These are phyloP conservation scores for Brotula barbata DNA, from an alignment of 2,797 vertebrate genomes.

Conservation along the genomic window DNA sequence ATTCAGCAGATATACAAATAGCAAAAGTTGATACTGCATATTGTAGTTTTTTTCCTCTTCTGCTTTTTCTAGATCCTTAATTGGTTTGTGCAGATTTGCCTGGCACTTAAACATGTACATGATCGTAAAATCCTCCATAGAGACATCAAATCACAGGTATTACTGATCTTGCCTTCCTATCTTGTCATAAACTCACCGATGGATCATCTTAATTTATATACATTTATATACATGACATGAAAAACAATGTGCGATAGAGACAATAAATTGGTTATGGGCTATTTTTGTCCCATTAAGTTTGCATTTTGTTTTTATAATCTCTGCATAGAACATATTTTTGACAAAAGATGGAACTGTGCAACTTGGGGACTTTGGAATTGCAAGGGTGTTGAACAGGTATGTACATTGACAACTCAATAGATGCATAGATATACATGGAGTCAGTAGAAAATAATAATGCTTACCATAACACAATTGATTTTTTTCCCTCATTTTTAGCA, in stretches of 20 bases:
- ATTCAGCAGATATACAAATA: background rate
- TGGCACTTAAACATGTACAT: slow-evolving; percentile 96
- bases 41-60: background rate
- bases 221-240: no score
- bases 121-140: slow-evolving; percentile 97
- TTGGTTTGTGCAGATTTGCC: slow-evolving; percentile 98
- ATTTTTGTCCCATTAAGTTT: background rate
- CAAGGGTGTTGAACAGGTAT: slow-evolving; percentile 95
- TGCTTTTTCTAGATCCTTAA: slow-evolving; percentile 86
- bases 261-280: background rate
- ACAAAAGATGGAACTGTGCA: slow-evolving; percentile 95
- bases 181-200: no score
- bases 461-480: background rate
- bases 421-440: background rate
- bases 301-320: slow-evolving; percentile 14
- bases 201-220: no score
- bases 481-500: slow-evolving; percentile 76
- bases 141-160: slow-evolving; percentile 98
- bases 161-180: background rate
- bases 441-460: background rate
- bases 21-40: background rate
- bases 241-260: no score
- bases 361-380: slow-evolving; percentile 97
- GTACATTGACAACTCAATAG: background rate
- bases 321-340: slow-evolving; percentile 93